Base-by-base conservation (phyloP, 2,113 vertebrate species). In the Ceyx cyanopectus region DNA sequence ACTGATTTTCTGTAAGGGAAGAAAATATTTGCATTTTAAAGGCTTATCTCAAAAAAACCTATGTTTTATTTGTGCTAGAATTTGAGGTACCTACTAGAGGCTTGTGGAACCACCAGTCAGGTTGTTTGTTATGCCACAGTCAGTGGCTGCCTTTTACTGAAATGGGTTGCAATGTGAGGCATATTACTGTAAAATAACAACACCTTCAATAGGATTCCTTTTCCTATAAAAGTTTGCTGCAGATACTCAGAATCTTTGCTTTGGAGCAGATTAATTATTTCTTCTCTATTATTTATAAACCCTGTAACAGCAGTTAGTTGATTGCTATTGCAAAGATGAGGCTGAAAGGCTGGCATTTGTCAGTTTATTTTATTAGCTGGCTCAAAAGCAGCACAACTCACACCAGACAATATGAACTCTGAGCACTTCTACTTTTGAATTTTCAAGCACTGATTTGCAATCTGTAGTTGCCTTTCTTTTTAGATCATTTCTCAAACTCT, bases 361-460 rank as follows among this genome's bases (percentile, higher is more conserved):
- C 45, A 30, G 19, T 78, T 85, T 81, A 50, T 10, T 62, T 79
- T 51, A 80, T 86, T 66, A 75, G 14, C 27, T 80, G 23, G 58
- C 63, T 62, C 67, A 85, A 87, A 84, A 27, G 15, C 43, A 80
- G 45, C 2, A 0, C 43, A 81, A 70, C 63, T 83, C 73, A 80
- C 90, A 60, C 6, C 45, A 84, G 19, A 81, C 85, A 56, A 74
- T 57, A 77, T 16, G 6, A 88, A 83, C 20, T 54, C n/a, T 53
- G 32, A 45, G n/a, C n/a, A 66, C 37, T 76, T 70, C 53, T 41
- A 21, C 30, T 88, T 81, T 67, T 68, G 37, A 53, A 66, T n/a
- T 83, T 18, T 80, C 29, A 94, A 92, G 89, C 48, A 76, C 20
- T 57, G 78, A 83, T 80, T 53, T 81, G 34, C 83, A 79, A 88